Base-by-base conservation (phyloP, 2,113 vertebrate species). In the Motacilla alba region DNA sequence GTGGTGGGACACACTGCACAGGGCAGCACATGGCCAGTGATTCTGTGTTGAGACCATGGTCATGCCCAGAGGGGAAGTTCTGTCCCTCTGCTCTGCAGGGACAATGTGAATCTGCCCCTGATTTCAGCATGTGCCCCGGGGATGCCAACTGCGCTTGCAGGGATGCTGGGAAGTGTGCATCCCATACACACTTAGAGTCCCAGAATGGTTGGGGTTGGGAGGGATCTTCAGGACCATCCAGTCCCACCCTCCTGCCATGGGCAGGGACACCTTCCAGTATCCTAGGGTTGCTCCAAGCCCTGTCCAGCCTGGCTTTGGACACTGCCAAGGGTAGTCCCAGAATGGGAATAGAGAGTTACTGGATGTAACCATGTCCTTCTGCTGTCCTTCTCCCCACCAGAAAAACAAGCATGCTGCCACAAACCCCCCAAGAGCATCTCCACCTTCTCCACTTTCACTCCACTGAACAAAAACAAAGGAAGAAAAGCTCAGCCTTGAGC, bases 261-360 rank as follows among this genome's bases (percentile, higher is more conserved):
- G 37, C 12, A 89, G 35, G 49, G 68, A 37, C 43, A 43, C 19
- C 13, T 75, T n/a, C 55, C 28, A 41, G n/a, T 8, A 13, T 2
- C 14, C 39, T n/a, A 82, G 28, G 28, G 46, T 0, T 82, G n/a
- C 53, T 60, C 4, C 78, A 53, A 60, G 30, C 23, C 16, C 39
- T 0, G 0, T 52, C 39, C 55, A 69, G 0, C n/a, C 30, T 62
- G 53, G n/a, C 37, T 1, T 16, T 33, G 35, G 31, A 20, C 63
- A 35, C 55, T 55, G 49, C 39, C 13, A 73, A 28, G 11, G 24
- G 18, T 2, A 37, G 35, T 49, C 27, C 43, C 49, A 77, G 35
- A 23, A 31, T 3, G 13, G 56, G 17, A 66, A 69, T 20, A 46
- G 31, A 55, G 80, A 64, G 35, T 24, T 31, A 11, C 23, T 23